Conservation (phyloP, 2,113 vertebrate genomes). For the Gasterosteus aculeatus region DNA sequence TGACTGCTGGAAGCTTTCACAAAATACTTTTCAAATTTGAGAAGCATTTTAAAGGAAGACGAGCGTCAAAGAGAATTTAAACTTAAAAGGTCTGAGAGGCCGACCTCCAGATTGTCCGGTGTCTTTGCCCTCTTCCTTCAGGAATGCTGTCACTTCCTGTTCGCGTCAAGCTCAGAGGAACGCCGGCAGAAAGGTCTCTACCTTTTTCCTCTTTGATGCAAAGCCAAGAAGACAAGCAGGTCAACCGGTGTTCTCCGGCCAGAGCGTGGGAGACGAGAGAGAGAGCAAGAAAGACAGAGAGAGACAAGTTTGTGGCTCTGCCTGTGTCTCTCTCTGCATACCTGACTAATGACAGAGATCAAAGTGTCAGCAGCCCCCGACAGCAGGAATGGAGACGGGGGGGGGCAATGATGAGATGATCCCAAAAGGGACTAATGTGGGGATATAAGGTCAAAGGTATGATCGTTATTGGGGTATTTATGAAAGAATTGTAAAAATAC, state of each 20-base stretch:
- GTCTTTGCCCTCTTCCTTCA: neutral
- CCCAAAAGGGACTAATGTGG: neutral
- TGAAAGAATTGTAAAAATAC: no score
- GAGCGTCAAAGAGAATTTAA: neutral
- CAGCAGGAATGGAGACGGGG: conserved; percentile 66
- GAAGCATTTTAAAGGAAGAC: neutral
- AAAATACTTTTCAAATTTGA: no score
- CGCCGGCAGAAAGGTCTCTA: conserved; percentile 33
- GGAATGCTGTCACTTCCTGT: conserved; percentile 55
- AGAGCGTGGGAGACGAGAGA: conserved; percentile 65
- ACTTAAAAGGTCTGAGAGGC: neutral
- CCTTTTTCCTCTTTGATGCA: conserved; percentile 62
- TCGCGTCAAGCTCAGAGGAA: conserved; percentile 51
- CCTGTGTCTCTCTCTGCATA: conserved; percentile 72
- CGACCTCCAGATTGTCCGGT: neutral
- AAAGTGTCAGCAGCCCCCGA: conserved; percentile 62
- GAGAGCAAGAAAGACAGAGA: conserved; percentile 46
- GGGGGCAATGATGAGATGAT: conserved; percentile 10
- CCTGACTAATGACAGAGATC: conserved; percentile 80
- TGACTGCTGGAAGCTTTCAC: neutral
- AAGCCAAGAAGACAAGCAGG: conserved; percentile 71
- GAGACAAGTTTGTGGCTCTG: conserved; percentile 55
- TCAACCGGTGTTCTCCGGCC: conserved; percentile 60
- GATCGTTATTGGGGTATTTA: neutral
- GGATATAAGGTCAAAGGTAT: neutral